These are phyloP conservation scores for Ochropleura plecta DNA, from an alignment of 2,888 invertebrate species.

Conservation along the genomic window DNA sequence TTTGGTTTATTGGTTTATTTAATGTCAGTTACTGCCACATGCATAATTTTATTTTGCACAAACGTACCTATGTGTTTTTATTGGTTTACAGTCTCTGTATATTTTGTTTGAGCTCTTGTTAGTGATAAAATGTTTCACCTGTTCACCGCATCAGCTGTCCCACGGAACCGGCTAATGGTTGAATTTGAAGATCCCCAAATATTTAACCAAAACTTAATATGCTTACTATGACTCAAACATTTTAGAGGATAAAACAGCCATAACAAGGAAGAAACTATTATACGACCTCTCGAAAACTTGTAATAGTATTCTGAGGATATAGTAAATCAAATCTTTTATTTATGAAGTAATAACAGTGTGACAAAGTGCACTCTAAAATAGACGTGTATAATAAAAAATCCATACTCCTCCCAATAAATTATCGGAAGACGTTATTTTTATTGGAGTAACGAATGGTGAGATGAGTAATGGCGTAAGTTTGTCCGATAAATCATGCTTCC, in stretches of 20 bases:
- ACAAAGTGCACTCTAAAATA: slow-evolving; percentile 85
- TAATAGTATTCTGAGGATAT: slow-evolving; percentile 74
- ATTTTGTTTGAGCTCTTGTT: slow-evolving; percentile 57
- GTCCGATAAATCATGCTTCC: slow-evolving; percentile 87
- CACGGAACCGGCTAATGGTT: slow-evolving; percentile 62
- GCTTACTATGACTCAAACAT: slow-evolving; percentile 23
- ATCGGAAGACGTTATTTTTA: slow-evolving; percentile 89
- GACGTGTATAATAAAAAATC: slow-evolving; percentile 85
- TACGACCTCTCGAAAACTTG: slow-evolving; percentile 68
- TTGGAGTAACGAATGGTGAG: slow-evolving; percentile 90
- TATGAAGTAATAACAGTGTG: slow-evolving; percentile 80
- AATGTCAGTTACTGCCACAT: slow-evolving; percentile 39
- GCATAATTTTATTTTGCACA: slow-evolving; percentile 47
- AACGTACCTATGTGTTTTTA: slow-evolving; percentile 48
- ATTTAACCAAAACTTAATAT: slow-evolving; percentile 66
- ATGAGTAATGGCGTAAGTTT: slow-evolving; percentile 90
- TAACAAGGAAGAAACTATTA: slow-evolving; percentile 52
- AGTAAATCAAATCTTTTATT: slow-evolving; percentile 84
- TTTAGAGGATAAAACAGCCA: slow-evolving; percentile 57
- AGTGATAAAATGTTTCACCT: slow-evolving; percentile 71
- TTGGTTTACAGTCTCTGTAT: slow-evolving; percentile 52
- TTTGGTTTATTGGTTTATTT: slow-evolving; percentile 27
- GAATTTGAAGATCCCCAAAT: slow-evolving; percentile 60
- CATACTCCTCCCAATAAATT: slow-evolving; percentile 87
- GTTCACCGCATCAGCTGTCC: slow-evolving; percentile 70